phyloP scores from a whole-genome alignment of 2,797 vertebrate genomes.

The Alauda arvensis region DNA sequence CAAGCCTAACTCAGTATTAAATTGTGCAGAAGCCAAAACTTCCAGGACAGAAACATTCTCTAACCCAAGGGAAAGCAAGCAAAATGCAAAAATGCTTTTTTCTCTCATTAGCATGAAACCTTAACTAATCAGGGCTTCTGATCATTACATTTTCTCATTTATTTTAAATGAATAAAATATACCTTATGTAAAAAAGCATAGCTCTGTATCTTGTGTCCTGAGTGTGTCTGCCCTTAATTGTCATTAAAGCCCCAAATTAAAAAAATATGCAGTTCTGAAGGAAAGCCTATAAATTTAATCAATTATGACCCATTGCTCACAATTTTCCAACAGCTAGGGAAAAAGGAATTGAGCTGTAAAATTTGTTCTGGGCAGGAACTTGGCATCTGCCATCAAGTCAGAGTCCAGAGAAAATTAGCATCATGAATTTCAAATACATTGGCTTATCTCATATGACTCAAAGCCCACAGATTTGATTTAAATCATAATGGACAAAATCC shows the following conservation, averaged over 20 bases:
- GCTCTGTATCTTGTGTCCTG: background rate
- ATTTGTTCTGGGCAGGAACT: slow-evolving; percentile 33
- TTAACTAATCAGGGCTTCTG: background rate
- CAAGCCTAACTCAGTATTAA: background rate
- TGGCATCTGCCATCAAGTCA: slow-evolving; percentile 30
- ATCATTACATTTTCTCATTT: background rate
- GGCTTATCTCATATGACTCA: background rate
- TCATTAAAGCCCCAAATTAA: background rate
- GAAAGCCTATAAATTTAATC: background rate
- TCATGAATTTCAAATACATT: slow-evolving; percentile 41
- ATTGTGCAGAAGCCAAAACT: background rate
- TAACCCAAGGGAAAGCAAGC: background rate
- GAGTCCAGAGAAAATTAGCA: slow-evolving; percentile 38
- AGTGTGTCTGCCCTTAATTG: background rate
- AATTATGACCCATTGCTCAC: background rate
- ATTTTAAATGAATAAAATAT: background rate
- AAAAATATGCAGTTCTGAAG: background rate
- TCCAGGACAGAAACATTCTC: background rate
- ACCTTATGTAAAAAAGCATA: background rate
- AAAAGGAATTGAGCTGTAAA: slow-evolving; percentile 45
- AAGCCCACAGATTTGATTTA: slow-evolving; percentile 44
- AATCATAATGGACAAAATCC: slow-evolving; percentile 17
- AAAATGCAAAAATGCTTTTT: background rate
- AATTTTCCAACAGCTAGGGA: background rate
- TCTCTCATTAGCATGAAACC: background rate